A percentile compares a stretch with the other conserved stretches of the same genome.
phyloP scores from a whole-genome alignment of 2,113 vertebrate genomes.

The Megaceryle torquata region DNA sequence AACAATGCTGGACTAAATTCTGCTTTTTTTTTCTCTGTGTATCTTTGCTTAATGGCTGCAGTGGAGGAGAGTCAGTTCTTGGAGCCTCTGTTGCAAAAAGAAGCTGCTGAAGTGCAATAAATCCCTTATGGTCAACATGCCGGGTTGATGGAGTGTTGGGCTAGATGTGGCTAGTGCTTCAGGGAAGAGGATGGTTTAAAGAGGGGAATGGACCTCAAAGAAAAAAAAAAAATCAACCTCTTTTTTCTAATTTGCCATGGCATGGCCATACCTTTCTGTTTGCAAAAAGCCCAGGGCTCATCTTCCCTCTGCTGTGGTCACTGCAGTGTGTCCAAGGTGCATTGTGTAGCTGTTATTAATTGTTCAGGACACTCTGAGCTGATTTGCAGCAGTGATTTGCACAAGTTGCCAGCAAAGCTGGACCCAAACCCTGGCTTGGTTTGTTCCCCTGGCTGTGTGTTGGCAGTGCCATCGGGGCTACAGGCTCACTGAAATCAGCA shows the following conservation, averaged over 20 bases:
- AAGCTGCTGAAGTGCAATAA: neutral
- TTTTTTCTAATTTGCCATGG: neutral
- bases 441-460: neutral
- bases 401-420: neutral
- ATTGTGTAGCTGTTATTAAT: neutral
- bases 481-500: neutral
- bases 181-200: neutral
- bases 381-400: neutral
- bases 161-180: neutral
- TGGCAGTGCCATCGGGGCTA: rapidly evolving
- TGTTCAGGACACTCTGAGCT: neutral
- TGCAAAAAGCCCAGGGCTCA: neutral
- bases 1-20: neutral
- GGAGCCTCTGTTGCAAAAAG: neutral
- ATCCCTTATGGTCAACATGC: neutral
- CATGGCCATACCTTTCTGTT: neutral
- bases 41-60: neutral
- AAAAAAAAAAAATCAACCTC: neutral
- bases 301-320: neutral
- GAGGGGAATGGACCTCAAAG: neutral
- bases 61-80: neutral
- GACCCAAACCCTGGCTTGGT: neutral
- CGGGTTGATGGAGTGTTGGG: neutral
- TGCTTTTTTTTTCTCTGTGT: neutral
- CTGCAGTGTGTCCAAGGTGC: rapidly evolving